Percentiles rank a stretch among this genome's conserved stretches.
phyloP scores from a whole-genome alignment of 2,113 vertebrate genomes.

The Aptenodytes forsteri region DNA sequence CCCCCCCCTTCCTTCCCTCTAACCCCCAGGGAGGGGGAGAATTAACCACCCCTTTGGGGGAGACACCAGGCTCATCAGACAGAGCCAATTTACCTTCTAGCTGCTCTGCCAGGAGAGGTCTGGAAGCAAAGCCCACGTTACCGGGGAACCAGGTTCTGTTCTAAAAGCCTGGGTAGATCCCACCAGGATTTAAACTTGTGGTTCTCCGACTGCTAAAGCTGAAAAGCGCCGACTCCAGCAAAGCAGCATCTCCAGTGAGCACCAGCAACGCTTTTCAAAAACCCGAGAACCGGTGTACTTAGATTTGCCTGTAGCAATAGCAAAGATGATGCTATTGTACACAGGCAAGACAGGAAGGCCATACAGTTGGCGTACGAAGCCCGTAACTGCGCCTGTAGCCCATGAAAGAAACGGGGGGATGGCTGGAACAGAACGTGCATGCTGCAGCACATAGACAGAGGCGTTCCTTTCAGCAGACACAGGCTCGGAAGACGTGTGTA shows the following conservation, averaged over 20 bases:
- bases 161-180: neutral
- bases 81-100: neutral
- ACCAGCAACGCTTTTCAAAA: neutral
- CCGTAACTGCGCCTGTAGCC: neutral
- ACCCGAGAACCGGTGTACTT: neutral
- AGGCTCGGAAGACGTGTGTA: neutral
- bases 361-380: neutral
- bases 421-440: neutral
- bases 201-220: neutral
- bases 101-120: neutral
- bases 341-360: neutral
- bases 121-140: neutral
- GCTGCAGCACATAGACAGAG: neutral
- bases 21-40: neutral
- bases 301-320: neutral
- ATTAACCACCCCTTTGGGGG: neutral
- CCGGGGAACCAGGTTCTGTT: neutral
- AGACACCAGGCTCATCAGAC: neutral
- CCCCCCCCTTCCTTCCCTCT: neutral
- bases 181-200: neutral
- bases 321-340: neutral
- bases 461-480: neutral
- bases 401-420: neutral
- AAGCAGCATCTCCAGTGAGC: neutral
- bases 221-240: accelerated